Conservation (phyloP, 2,888 invertebrate genomes). For the Nemoura dubitans region DNA sequence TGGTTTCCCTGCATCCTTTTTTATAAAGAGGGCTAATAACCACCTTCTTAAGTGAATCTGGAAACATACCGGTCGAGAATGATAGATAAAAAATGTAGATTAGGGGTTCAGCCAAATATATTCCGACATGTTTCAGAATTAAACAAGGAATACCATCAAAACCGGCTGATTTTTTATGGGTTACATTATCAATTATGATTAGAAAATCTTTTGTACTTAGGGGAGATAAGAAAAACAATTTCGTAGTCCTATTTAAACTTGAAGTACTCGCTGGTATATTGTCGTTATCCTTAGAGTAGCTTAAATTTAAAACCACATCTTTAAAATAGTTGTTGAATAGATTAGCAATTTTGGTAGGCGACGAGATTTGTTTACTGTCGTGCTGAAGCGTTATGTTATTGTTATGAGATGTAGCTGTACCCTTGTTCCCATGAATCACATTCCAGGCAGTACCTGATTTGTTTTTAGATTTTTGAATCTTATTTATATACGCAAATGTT, state of each 20-base stretch:
- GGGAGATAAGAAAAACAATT: background rate
- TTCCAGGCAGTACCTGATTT: background rate
- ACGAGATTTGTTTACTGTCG: background rate
- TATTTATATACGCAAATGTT: background rate
- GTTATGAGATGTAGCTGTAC: background rate
- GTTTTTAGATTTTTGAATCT: background rate
- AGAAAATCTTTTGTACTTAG: background rate
- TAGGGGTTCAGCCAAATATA: background rate
- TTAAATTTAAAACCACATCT: background rate
- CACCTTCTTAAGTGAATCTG: background rate
- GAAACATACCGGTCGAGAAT: background rate
- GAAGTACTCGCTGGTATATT: background rate
- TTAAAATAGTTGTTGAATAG: background rate
- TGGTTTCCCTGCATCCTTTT: background rate
- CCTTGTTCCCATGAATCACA: background rate
- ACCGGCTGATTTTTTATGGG: background rate
- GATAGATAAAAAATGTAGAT: background rate
- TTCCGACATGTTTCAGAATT: background rate
- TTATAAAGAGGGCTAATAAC: background rate
- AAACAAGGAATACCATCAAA: background rate
- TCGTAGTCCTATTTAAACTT: background rate
- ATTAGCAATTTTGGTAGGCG: background rate
- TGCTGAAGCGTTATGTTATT: background rate
- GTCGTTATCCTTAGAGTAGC: background rate
- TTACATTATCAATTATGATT: background rate